phyloP scores from a whole-genome alignment of 2,888 invertebrate species.

The Spilarctia lutea region DNA sequence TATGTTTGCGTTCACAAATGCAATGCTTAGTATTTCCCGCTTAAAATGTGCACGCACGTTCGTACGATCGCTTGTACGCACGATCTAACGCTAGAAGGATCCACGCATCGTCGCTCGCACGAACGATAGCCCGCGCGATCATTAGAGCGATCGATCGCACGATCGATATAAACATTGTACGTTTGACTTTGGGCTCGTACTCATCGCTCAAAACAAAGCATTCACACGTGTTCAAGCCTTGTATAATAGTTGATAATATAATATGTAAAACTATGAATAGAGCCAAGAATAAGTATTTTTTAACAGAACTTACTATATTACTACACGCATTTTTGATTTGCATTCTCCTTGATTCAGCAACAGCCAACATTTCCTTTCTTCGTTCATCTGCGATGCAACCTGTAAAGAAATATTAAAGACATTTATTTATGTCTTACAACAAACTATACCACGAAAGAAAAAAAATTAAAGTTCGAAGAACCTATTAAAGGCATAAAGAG shows the following conservation, averaged over 20 bases:
- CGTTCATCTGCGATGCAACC: constrained; percentile 11
- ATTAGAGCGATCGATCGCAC: neutral
- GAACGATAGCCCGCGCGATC: neutral
- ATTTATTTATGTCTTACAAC: neutral
- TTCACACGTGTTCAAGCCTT: neutral
- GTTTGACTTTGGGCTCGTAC: neutral
- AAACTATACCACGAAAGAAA: no score
- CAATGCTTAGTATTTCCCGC: neutral
- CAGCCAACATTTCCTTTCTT: neutral
- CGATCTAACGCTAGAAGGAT: neutral
- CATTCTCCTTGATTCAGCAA: neutral
- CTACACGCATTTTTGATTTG: neutral
- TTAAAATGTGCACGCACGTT: neutral
- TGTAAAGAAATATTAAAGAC: neutral
- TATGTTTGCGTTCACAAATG: neutral
- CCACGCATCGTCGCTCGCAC: neutral
- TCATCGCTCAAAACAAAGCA: neutral
- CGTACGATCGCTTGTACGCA: neutral
- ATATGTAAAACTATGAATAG: neutral
- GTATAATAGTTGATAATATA: neutral
- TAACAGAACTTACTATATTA: neutral
- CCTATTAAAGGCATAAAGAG: neutral
- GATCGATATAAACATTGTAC: neutral
- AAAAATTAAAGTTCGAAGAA: neutral
- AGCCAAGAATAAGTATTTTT: neutral